Evolutionary conservation across 2,888 invertebrate genomes (phyloP), one percentile per base, ranked within the genome.

Genomic region (Ophraella communa): DNA sequence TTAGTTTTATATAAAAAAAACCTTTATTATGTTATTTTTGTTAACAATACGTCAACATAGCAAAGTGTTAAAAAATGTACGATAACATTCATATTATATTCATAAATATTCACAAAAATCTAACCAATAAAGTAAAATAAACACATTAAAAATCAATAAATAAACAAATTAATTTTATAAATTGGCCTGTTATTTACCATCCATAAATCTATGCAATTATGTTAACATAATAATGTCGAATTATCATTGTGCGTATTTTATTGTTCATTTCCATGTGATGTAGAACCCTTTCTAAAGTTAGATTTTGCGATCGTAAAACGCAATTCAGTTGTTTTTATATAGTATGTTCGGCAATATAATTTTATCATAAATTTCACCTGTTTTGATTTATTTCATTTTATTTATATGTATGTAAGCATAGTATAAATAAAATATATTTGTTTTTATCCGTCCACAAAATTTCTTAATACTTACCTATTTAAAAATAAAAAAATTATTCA

Each of bases 61-160:
- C 33, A 39, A 27, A 56, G 27, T 18, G 27, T 27, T 44, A 17
- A 47, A 57, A 57, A 44, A 44, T 42, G 18, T 44, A 56, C 44
- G 44, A 42, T 45, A 18, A n/a, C 17, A 42, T 27, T 47, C 33
- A 30, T 57, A 21, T 8, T 21, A 14, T 47, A 57, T 57, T 47
- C 20, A 35, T 47, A 35, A 45, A 20, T 33, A 30, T 24, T 24
- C 10, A 54, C 39, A 20, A 54, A 61, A 33, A 21, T 7, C 8
- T 35, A 20, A 24, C 24, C 17, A 42, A 45, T 47, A 57, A 57
- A 27, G 21, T 24, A 20, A 18, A 62, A 42, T 33, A 55, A 55
- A 62, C n/a, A 49, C 47, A 55, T 62, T 35, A 55, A 54, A 55
- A 45, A 14, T 23, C 49, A 33, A 62, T 62, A 62, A 62, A 62